phyloP scores from a whole-genome alignment of 2,797 vertebrate genomes.

The Hafferia zeledoni region DNA sequence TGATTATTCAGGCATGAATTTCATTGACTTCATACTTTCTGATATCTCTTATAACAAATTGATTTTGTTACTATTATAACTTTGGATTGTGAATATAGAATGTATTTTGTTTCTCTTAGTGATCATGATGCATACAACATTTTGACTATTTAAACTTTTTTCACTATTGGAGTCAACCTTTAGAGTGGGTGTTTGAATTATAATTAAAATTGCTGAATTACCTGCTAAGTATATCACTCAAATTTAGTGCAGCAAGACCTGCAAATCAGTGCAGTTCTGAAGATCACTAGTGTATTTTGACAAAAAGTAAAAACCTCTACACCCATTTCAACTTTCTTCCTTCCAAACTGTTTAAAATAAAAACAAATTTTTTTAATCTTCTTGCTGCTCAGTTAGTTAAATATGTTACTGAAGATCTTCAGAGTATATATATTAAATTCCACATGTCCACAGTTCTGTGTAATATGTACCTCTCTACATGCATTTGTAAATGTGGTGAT shows the following conservation, averaged over 20 bases:
- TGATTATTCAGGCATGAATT: neutral
- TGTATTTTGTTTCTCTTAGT: neutral
- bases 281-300: neutral
- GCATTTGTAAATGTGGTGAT: neutral
- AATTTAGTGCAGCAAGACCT: neutral
- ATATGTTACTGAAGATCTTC: neutral
- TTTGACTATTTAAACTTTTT: neutral
- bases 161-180: neutral
- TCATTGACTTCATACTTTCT: neutral
- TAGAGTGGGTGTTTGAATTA: neutral
- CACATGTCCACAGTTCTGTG: neutral
- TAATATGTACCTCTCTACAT: neutral
- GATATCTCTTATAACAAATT: neutral
- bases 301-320: neutral
- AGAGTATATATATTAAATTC: neutral
- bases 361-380: neutral
- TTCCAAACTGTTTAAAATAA: neutral
- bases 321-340: neutral
- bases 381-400: neutral
- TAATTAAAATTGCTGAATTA: neutral
- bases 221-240: neutral
- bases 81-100: neutral
- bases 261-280: neutral
- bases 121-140: neutral
- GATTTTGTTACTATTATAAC: neutral